Percentiles rank a stretch among this genome's conserved stretches.
phyloP scores from a whole-genome alignment of 2,113 vertebrate genomes.

The Panurus biarmicus region DNA sequence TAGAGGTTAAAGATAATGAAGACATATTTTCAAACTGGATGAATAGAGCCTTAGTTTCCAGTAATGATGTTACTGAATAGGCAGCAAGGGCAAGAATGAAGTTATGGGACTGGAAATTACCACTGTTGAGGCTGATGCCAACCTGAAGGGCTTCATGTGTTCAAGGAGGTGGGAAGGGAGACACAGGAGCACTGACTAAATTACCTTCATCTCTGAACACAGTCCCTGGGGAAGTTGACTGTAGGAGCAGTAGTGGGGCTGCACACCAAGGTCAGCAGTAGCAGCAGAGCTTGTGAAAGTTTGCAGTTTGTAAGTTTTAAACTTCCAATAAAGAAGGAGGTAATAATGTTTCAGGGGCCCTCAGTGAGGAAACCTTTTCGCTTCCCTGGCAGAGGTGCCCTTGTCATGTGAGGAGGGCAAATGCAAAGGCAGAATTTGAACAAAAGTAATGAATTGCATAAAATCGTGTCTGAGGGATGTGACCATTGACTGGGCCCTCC shows the following conservation, averaged over 20 bases:
- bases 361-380: not conserved
- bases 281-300: not conserved
- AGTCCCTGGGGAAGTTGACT: not conserved
- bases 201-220: not conserved
- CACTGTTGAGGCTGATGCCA: not conserved
- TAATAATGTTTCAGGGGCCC: not conserved
- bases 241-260: not conserved
- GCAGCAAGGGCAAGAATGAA: slow-evolving; percentile 1
- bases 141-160: not conserved
- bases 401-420: not conserved
- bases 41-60: slow-evolving; percentile 53
- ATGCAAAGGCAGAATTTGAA: not conserved
- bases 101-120: slow-evolving; percentile 24
- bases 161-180: not conserved
- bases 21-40: slow-evolving; percentile 32
- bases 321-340: not conserved
- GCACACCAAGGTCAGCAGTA: not conserved
- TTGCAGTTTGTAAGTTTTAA: not conserved
- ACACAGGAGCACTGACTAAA: rapidly evolving
- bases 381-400: not conserved
- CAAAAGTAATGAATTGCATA: not conserved
- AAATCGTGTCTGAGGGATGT: not conserved
- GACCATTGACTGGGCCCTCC: not conserved
- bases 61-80: slow-evolving; percentile 50
- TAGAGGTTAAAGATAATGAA: slow-evolving; percentile 56